Evolutionary conservation across 92 coral and sea anemone genomes (phyloP), one percentile per base, ranked within the genome.

Genomic region (Umimayanthus kanabou): DNA sequence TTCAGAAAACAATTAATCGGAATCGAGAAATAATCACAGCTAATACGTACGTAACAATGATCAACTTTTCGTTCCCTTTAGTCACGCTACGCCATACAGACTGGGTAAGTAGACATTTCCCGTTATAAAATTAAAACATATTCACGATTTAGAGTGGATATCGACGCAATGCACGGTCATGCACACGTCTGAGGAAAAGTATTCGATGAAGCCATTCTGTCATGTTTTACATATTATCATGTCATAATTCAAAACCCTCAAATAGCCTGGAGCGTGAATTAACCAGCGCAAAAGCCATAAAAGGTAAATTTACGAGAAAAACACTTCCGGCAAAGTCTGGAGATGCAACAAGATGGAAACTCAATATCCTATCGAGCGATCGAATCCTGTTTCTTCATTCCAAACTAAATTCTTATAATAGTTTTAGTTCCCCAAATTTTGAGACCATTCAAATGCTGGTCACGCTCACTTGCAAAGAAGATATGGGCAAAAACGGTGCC

Each of bases 281-380:
- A 70, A 83, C 87, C 77, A 69, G 37, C 53, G 40, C 67, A 50
- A 70, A 28, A 50, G 87, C 87, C 87, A 83, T 83, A 83, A 83
- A 83, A 67, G 87, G 87, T 83, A 83, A 83, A 83, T 83, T 69
- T 83, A 83, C 18, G 77, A 43, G 78, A 70, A 83, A 83, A 69
- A 47, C 87, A 83, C 79, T 83, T 83, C 87, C 87, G 87, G 87
- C 78, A 45, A 69, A 83, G 87, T 83, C 87, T 83, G 78, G 87
- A 83, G 77, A 83, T 69, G 22, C 67, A 83, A 42, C 87, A 45
- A 83, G 23, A 47, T 39, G 87, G 87, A 83, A 83, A 83, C 87
- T 43, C 78, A 83, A 83, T 83, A 83, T 83, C 87, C 77, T 70
- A 72, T 70, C 65, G 66, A 43, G 78, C 78, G 87, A 83, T 69